Percentiles rank a stretch among this genome's conserved stretches.
Conservation (phyloP, 2,113 vertebrate species). For the Edolisoma coerulescens region DNA sequence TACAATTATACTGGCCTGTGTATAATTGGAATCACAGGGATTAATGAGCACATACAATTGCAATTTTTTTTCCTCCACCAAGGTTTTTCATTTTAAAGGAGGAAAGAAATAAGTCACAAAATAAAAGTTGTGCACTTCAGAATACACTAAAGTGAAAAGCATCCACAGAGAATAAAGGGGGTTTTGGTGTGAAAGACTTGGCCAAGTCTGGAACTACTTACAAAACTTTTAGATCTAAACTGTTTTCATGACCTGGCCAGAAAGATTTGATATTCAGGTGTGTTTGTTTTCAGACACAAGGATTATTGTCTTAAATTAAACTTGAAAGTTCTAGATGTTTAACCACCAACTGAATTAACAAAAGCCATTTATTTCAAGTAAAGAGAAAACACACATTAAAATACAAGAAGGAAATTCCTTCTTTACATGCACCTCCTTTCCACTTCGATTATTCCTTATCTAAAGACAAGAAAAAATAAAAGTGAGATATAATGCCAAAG, state of each 20-base stretch:
- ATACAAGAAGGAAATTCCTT: neutral
- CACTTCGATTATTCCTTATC: neutral
- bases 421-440: neutral
- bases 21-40: slow-evolving; percentile 36
- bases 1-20: slow-evolving; percentile 4
- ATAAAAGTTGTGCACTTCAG: neutral
- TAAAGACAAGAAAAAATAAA: neutral
- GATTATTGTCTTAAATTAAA: neutral
- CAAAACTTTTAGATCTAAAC: neutral
- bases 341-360: neutral
- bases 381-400: neutral
- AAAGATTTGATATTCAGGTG: neutral
- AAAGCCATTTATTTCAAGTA: neutral
- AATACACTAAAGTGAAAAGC: neutral
- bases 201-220: neutral
- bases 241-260: neutral
- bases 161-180: neutral
- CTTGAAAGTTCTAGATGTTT: neutral
- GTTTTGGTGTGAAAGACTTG: neutral
- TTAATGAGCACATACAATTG: slow-evolving; percentile 11
- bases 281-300: neutral
- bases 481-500: neutral
- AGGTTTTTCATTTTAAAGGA: slow-evolving; percentile 9
- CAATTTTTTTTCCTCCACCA: neutral
- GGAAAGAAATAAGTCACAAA: neutral